Percentiles rank a stretch among this genome's conserved stretches.
These are phyloP conservation scores for Boloria selene DNA, from an alignment of 2,888 invertebrate genomes.

Conservation along the genomic window DNA sequence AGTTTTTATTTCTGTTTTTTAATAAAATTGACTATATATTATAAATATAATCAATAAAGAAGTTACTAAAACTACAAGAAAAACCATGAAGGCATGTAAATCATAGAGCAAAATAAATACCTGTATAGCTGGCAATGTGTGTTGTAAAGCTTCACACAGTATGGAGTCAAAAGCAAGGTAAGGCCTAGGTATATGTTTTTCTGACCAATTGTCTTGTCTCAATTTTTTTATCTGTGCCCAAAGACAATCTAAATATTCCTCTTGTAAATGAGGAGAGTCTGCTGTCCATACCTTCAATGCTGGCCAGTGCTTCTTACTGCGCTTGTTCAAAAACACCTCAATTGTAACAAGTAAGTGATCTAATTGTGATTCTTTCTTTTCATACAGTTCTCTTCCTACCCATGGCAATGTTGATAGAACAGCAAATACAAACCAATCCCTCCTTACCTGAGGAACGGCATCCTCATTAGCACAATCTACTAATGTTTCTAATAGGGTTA, in stretches of 20 bases:
- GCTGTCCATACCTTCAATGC: constrained; percentile 96
- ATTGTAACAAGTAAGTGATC: constrained; percentile 95
- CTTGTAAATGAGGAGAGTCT: constrained; percentile 97
- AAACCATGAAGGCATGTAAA: no score
- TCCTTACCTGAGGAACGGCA: constrained; percentile 93
- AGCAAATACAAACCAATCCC: constrained; percentile 93
- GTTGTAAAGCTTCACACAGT: constrained; percentile 97
- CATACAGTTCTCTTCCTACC: constrained; percentile 97
- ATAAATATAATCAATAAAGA: no score
- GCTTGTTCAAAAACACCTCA: constrained; percentile 94
- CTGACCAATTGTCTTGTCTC: constrained; percentile 97
- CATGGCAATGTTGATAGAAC: constrained; percentile 96
- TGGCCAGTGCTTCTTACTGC: constrained; percentile 96
- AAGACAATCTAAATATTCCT: constrained; percentile 97
- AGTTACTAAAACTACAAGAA: no score
- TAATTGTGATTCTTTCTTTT: constrained; percentile 96
- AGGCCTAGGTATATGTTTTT: constrained; percentile 97
- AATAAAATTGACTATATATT: no score
- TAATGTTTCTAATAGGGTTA: constrained; percentile 95
- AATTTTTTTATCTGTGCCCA: constrained; percentile 94
- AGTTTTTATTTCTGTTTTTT: not conserved
- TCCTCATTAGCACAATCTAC: constrained; percentile 97
- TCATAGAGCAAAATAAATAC: constrained; percentile 44
- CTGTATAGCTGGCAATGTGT: constrained; percentile 93
- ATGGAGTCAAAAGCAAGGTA: constrained; percentile 98